These are phyloP conservation scores for Bufo bufo DNA, from an alignment of 2,113 vertebrate genomes.

Conservation along the genomic window DNA sequence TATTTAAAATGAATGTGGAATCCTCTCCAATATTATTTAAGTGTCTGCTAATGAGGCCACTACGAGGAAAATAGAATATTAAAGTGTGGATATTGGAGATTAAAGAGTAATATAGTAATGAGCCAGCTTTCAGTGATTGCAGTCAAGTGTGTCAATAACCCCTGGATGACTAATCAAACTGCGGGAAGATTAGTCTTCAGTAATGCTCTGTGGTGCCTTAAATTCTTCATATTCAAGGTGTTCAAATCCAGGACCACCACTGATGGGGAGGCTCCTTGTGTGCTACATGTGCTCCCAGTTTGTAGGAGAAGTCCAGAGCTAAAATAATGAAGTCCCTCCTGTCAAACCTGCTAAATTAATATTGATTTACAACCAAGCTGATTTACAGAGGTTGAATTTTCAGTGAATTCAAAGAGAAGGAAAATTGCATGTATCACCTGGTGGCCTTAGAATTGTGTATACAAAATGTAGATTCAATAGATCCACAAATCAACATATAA, in stretches of 20 bases:
- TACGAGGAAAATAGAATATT: not conserved
- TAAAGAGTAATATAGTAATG: not conserved
- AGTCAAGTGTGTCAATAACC: not conserved
- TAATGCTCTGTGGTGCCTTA: not conserved
- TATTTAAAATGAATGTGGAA: not conserved
- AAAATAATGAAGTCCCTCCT: not conserved
- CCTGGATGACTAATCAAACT: not conserved
- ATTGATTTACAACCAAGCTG: not conserved
- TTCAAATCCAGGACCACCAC: not conserved
- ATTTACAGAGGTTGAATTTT: not conserved
- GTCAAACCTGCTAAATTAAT: not conserved
- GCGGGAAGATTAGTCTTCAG: not conserved
- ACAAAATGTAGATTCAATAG: not conserved
- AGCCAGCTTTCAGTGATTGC: not conserved
- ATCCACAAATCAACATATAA: too few relatives aligned
- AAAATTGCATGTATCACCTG: too few relatives aligned
- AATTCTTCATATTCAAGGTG: not conserved
- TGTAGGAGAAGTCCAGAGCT: not conserved
- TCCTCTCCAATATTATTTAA: not conserved
- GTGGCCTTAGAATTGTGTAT: not conserved
- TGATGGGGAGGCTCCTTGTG: not conserved
- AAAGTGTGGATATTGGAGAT: not conserved
- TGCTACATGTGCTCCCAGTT: not conserved
- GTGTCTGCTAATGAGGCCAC: conserved; percentile 4
- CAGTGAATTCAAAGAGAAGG: not conserved